Conservation (phyloP, 2,113 vertebrate species). For the Ploceus nigricollis region DNA sequence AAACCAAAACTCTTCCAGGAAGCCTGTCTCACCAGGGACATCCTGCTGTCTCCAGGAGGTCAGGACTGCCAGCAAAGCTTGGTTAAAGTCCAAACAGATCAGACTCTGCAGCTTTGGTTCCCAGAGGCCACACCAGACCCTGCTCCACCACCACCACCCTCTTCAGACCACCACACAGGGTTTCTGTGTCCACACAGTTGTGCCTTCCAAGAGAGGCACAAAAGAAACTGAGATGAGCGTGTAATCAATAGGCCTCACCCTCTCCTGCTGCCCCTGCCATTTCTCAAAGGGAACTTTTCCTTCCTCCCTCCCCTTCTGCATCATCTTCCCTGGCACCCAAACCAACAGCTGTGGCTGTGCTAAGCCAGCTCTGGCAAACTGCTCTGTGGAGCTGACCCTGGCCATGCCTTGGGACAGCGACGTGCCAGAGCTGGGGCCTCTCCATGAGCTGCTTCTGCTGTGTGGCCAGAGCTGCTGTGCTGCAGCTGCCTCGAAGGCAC, state of each 20-base stretch:
- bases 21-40: not conserved
- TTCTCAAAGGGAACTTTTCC: constrained; percentile 37
- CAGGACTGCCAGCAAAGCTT: not conserved
- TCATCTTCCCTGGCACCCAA: not conserved
- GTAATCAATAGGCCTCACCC: constrained; percentile 39
- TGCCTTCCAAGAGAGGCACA: not conserved
- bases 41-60: not conserved
- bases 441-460: not conserved
- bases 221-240: not conserved
- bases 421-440: not conserved
- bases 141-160: not conserved
- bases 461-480: not conserved
- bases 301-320: not conserved
- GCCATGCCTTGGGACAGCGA: not conserved
- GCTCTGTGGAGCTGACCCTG: accelerated
- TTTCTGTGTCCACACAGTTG: not conserved
- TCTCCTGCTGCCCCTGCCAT: not conserved
- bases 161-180: not conserved
- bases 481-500: not conserved
- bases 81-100: not conserved
- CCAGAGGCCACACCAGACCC: not conserved
- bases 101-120: not conserved
- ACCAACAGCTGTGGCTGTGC: not conserved
- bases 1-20: not conserved
- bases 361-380: not conserved